These are phyloP conservation scores for Hecatera dysodea DNA, from an alignment of 2,888 invertebrate species.

Conservation along the genomic window DNA sequence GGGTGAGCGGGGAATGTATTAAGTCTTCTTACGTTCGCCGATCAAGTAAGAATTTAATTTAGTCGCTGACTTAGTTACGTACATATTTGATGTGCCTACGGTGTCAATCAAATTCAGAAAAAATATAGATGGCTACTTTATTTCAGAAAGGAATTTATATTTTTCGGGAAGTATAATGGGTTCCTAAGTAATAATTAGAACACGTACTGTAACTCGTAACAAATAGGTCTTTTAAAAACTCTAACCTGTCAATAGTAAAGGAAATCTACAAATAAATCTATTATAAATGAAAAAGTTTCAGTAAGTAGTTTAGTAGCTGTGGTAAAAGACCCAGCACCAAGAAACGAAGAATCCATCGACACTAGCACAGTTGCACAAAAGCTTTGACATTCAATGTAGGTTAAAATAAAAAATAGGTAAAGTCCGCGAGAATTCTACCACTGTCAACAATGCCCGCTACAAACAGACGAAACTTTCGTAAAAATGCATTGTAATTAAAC, in stretches of 20 bases:
- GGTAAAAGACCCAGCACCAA: slow-evolving; percentile 33
- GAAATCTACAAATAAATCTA: slow-evolving; percentile 15
- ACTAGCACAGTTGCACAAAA: slow-evolving; percentile 41
- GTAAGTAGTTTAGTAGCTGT: slow-evolving; percentile 22
- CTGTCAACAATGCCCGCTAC: slow-evolving; percentile 45
- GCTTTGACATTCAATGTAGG: slow-evolving; percentile 42
- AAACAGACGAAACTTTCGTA: slow-evolving; percentile 49
- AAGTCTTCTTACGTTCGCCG: slow-evolving; percentile 33
- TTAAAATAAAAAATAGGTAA: slow-evolving; percentile 49
- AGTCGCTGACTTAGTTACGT: slow-evolving; percentile 1
- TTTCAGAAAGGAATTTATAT: neutral
- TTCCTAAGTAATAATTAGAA: neutral
- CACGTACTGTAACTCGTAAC: neutral
- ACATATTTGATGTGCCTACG: neutral
- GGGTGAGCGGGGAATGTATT: slow-evolving; percentile 23
- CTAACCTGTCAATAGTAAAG: neutral
- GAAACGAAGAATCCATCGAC: slow-evolving; percentile 30
- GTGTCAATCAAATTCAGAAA: neutral
- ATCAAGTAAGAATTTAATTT: slow-evolving; percentile 21
- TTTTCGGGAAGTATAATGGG: too few species aligned
- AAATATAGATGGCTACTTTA: neutral
- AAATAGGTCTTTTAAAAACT: neutral
- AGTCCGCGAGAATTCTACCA: slow-evolving; percentile 39
- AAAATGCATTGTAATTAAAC: slow-evolving; percentile 52
- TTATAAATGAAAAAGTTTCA: slow-evolving; percentile 25